Conservation (phyloP, 2,797 vertebrate species). For the Pseudochirops corinnae region DNA sequence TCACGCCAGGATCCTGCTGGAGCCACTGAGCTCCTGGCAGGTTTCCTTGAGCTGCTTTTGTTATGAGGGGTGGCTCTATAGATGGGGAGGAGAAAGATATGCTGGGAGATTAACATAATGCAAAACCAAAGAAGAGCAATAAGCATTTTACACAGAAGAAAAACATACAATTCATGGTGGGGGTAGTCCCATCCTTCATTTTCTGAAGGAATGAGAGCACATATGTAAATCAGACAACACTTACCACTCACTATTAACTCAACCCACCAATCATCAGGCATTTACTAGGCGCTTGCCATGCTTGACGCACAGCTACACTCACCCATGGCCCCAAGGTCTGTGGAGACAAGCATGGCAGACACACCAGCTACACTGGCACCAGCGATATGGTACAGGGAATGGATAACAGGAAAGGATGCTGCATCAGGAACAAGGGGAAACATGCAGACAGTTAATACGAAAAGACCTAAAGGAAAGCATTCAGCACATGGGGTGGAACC, state of each 20-base stretch:
- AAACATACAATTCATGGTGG: neutral
- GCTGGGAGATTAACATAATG: neutral
- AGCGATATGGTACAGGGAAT: neutral
- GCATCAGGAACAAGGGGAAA: neutral
- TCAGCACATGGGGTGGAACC: neutral
- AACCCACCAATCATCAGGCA: neutral
- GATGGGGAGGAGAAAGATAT: neutral
- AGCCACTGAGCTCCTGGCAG: neutral
- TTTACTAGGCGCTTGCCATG: neutral
- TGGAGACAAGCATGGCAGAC: neutral
- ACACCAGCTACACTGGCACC: neutral
- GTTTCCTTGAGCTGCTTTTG: neutral
- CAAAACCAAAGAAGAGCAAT: neutral
- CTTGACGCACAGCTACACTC: neutral
- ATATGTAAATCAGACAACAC: neutral
- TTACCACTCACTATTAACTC: neutral
- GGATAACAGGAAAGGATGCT: neutral
- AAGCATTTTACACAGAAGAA: neutral
- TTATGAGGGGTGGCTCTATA: neutral
- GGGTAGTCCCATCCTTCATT: neutral
- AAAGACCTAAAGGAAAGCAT: neutral
- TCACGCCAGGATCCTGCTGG: neutral
- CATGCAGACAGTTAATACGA: neutral
- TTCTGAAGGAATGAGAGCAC: neutral
- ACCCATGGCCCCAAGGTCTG: too few relatives aligned